Evolutionary conservation across 2,888 invertebrate genomes (phyloP).

Genomic region (Cheilosia grossa): DNA sequence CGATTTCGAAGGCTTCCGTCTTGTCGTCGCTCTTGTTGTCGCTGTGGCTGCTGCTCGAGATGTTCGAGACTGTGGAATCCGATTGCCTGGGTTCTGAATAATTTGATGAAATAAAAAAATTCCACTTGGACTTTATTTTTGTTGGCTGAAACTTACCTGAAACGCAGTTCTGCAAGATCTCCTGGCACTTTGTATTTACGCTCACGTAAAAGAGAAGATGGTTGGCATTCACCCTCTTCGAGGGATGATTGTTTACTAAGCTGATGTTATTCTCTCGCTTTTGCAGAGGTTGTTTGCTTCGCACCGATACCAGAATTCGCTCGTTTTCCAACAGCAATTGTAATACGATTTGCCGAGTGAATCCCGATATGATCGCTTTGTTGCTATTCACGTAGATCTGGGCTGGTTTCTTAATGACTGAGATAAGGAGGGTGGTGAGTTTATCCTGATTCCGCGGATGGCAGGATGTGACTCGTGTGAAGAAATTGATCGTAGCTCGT

Average conservation of each 20-base stretch:
- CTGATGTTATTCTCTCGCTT: conserved; percentile 79
- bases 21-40: conserved; percentile 77
- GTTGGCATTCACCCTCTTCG: conserved; percentile 89
- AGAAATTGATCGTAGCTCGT: conserved; percentile 91
- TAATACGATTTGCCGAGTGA: conserved; percentile 92
- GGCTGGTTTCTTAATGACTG: conserved; percentile 79
- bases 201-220: conserved; percentile 90
- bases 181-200: conserved; percentile 89
- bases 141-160: conserved; percentile 79
- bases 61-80: conserved; percentile 76
- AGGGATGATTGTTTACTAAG: conserved; percentile 85
- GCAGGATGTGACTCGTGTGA: conserved; percentile 92
- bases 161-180: conserved; percentile 88
- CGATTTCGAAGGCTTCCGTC: conserved; percentile 76
- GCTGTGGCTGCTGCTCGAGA: conserved; percentile 77
- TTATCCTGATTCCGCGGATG: conserved; percentile 93
- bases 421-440: conserved; percentile 89
- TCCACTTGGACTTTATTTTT: conserved; percentile 8
- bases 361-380: conserved; percentile 88
- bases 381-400: conserved; percentile 65
- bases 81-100: conserved; percentile 78
- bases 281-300: conserved; percentile 82
- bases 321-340: conserved; percentile 94
- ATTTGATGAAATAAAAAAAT: conserved; percentile 78
- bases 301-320: conserved; percentile 90